These are phyloP conservation scores for Rhinichthys osculus DNA, from an alignment of 2,797 vertebrate genomes.

Conservation along the genomic window DNA sequence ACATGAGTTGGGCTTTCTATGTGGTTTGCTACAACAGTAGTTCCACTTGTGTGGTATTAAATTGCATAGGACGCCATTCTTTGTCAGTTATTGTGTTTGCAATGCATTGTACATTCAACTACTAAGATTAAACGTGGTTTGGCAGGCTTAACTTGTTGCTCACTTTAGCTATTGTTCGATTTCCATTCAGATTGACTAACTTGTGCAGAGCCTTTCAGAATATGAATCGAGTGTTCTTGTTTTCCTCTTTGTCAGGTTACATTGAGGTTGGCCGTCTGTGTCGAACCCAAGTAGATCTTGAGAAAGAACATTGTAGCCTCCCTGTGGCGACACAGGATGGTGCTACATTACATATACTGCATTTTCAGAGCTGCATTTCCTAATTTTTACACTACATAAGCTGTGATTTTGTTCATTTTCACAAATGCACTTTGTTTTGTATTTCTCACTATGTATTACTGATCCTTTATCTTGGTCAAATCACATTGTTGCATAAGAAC, in stretches of 20 bases:
- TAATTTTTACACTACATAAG: neutral
- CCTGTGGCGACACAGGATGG: neutral
- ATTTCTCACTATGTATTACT: neutral
- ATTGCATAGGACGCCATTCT: neutral
- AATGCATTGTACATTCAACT: neutral
- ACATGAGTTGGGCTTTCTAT: neutral
- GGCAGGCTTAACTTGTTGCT: no score
- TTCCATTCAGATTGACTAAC: neutral
- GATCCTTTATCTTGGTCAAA: neutral
- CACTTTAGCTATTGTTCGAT: neutral
- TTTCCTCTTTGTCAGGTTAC: neutral
- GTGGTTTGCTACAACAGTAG: neutral
- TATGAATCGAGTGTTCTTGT: neutral
- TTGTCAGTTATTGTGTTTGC: neutral
- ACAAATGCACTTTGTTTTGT: neutral
- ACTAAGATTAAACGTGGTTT: neutral
- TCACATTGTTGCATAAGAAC: neutral
- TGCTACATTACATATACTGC: neutral
- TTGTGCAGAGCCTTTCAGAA: neutral
- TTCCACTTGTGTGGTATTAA: neutral
- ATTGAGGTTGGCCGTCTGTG: neutral
- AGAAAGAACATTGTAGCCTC: neutral
- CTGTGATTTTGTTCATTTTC: neutral
- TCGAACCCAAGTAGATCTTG: neutral
- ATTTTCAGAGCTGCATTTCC: neutral